These are phyloP conservation scores for Temnopleurus reevesii DNA, from an alignment of 53 echinoderm and acorn worm genomes.

Conservation along the genomic window DNA sequence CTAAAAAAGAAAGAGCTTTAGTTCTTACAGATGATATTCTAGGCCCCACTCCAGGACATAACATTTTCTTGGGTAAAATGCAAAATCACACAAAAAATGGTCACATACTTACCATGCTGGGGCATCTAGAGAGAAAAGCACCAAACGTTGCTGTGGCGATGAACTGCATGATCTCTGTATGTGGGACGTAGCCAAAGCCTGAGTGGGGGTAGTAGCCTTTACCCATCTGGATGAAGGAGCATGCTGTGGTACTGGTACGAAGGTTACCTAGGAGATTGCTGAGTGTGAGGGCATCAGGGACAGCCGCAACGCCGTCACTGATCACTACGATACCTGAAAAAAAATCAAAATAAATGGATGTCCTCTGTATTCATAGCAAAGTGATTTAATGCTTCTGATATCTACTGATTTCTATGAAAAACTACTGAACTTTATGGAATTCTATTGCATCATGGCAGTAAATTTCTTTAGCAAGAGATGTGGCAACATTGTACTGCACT, in stretches of 20 bases:
- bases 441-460: no score
- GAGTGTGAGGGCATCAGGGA: slow-evolving; percentile 77
- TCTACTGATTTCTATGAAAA: no score
- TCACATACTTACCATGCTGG: slow-evolving; percentile 75
- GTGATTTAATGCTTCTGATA: no score
- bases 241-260: slow-evolving; percentile 85
- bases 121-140: slow-evolving; percentile 87
- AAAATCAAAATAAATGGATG: neutral
- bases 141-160: slow-evolving; percentile 96
- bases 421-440: no score
- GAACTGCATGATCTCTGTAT: slow-evolving; percentile 99
- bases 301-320: slow-evolving; percentile 85
- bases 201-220: slow-evolving; percentile 92
- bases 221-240: slow-evolving; percentile 97
- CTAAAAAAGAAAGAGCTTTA: no score
- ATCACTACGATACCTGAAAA: slow-evolving; percentile 83
- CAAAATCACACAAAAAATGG: no score
- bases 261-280: slow-evolving; percentile 76
- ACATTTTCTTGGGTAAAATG: no score
- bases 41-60: no score
- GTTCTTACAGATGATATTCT: no score
- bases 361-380: no score
- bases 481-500: no score
- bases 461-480: no score
- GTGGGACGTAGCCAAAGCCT: slow-evolving; percentile 94